Conservation (phyloP, 2,113 vertebrate genomes). For the Perca flavescens region DNA sequence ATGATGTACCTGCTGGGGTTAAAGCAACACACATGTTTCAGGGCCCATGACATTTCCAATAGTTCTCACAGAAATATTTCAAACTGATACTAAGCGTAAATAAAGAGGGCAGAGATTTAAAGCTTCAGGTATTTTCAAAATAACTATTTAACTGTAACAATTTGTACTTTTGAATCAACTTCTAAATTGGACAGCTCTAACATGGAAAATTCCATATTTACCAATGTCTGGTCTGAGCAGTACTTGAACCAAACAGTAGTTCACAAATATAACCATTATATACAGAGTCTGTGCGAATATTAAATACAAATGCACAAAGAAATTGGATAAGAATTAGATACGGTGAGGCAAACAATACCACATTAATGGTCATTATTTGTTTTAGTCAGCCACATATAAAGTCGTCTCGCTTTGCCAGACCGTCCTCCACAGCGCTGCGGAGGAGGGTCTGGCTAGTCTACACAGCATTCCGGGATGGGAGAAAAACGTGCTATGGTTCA, state of each 20-base stretch:
- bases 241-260: neutral
- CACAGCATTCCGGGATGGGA: too few species aligned
- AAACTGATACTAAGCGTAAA: neutral
- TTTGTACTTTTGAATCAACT: neutral
- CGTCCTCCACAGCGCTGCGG: neutral
- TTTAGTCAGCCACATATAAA: neutral
- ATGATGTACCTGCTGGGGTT: constrained; percentile 50
- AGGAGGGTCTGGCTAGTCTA: too few species aligned
- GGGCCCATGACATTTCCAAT: constrained; percentile 1
- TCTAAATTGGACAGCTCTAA: neutral
- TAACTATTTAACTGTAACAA: neutral
- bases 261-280: neutral
- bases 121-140: neutral
- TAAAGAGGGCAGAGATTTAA: neutral
- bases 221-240: neutral
- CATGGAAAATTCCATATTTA: neutral
- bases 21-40: constrained; percentile 28
- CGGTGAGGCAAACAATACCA: too few species aligned
- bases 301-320: neutral
- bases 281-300: neutral
- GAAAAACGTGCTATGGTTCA: too few species aligned
- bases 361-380: neutral
- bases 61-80: constrained; percentile 1
- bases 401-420: too few species aligned
- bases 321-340: too few species aligned